A percentile compares a stretch with the other conserved stretches of the same genome.
These are phyloP conservation scores for Rhaphigaster nebulosa DNA, from an alignment of 2,888 invertebrate species.

Conservation along the genomic window DNA sequence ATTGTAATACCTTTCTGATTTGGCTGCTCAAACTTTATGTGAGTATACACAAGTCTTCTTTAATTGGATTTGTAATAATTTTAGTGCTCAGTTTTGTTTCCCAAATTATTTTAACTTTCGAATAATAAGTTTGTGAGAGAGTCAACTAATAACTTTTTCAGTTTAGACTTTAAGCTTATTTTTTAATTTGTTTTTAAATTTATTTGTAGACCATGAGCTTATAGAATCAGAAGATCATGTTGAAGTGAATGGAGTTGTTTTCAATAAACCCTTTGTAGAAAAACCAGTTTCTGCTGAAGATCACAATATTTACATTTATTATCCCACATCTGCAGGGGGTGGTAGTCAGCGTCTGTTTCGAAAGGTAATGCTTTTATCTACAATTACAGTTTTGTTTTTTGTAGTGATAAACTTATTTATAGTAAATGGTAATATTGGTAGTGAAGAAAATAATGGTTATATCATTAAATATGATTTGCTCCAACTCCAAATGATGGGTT, in stretches of 20 bases:
- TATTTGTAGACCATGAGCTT: constrained; percentile 82
- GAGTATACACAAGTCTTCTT: neutral
- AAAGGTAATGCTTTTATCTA: constrained; percentile 82
- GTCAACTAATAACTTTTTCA: neutral
- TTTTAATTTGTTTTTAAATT: constrained; percentile 53
- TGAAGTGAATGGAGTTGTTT: constrained; percentile 94
- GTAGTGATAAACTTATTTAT: neutral
- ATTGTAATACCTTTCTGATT: neutral
- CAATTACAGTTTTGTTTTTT: neutral
- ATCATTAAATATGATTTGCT: neutral
- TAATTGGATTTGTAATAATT: neutral
- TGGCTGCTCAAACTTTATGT: neutral
- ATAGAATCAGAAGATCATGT: constrained; percentile 97
- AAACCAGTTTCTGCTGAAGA: constrained; percentile 99
- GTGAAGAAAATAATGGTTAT: neutral
- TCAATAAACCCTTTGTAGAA: constrained; percentile 99
- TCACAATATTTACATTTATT: constrained; percentile 99
- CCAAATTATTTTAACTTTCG: neutral
- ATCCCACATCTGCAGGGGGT: constrained; percentile 97
- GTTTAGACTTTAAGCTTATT: neutral
- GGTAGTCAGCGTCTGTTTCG: constrained; percentile 97
- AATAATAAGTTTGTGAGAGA: neutral
- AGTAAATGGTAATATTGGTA: too few species aligned
- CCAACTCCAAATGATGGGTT: neutral
- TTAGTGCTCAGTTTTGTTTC: neutral